Conservation (phyloP, 2,888 invertebrate species). For the Synanthedon vespiformis region DNA sequence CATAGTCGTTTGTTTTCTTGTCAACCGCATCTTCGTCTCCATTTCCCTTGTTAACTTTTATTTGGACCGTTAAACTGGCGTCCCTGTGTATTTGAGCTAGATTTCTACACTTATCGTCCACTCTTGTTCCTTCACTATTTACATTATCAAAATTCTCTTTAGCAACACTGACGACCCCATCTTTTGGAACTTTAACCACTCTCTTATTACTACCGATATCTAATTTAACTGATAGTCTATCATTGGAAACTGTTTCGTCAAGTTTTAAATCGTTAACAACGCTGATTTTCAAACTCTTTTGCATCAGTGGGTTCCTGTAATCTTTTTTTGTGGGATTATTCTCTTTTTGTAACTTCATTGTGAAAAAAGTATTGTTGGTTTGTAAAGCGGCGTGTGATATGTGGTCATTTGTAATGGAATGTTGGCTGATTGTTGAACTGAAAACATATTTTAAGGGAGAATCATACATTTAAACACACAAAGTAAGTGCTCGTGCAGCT, state of each 20-base stretch:
- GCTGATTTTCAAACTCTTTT: conserved; percentile 38
- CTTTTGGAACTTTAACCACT: conserved; percentile 30
- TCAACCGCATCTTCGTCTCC: conserved; percentile 6
- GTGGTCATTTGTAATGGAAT: conserved; percentile 35
- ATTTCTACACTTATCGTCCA: not conserved
- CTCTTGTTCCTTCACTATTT: conserved; percentile 1
- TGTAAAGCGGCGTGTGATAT: conserved; percentile 15
- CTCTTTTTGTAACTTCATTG: conserved; percentile 47
- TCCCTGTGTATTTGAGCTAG: conserved; percentile 6
- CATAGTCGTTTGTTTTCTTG: conserved; percentile 30
- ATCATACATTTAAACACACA: not conserved
- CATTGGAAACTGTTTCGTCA: conserved; percentile 10
- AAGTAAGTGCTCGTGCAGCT: no score
- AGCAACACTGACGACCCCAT: conserved; percentile 14
- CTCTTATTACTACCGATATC: conserved; percentile 42
- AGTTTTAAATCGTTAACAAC: conserved; percentile 33
- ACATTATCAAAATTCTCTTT: conserved; percentile 8
- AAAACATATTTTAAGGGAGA: not conserved
- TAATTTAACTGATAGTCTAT: conserved; percentile 36
- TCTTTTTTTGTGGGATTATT: conserved; percentile 42
- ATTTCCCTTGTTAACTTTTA: conserved; percentile 12
- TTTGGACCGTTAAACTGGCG: conserved; percentile 11
- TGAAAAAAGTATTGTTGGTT: conserved; percentile 15
- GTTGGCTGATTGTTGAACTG: conserved; percentile 19
- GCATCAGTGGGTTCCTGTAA: conserved; percentile 19